Evolutionary conservation across 2,113 vertebrate species (phyloP), one percentile per base, ranked within the genome.

Genomic region (Motacilla alba): DNA sequence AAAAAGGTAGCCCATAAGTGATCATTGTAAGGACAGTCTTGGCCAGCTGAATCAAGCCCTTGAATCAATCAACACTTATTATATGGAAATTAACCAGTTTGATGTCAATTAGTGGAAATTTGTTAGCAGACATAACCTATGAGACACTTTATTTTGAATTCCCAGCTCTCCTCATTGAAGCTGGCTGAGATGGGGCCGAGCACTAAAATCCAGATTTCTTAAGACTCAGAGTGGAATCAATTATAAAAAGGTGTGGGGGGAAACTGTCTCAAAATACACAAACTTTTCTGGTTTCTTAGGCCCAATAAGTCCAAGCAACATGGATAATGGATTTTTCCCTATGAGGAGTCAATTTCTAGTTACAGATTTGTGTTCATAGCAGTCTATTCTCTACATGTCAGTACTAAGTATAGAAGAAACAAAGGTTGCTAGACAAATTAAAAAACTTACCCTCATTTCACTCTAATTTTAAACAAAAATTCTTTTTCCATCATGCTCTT

Each of bases 51-150:
- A 67, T 80, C 91, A 92, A 95, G 86, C 44, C 93, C 93, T 96
- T 96, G 96, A 98, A 98, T 99, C 98, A 98, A 96, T 98, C 98
- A 97, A 93, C 98, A 97, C 97, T 98, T 98, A 98, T 98, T 98
- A 98, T 98, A 97, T 97, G 96, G 96, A 98, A 98, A 98, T 98
- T 98, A 98, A 98, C 98, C 97, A 97, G 95, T 97, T 98, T 97
- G 97, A 97, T 98, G 97, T 98, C 98, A 97, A 95, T 98, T 98
- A 98, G 98, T 97, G 98, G 98, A 97, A 98, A 98, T 97, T 98
- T 98, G 97, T 98, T 97, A 98, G 97, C 95, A 97, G 97, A 95
- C 96, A 90, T 93, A 92, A 91, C 92, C 95, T 94, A 55, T 90
- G 96, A 96, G 96, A 96, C 77, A 78, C 83, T 93, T 94, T 89